Evolutionary conservation across 2,888 invertebrate species (phyloP), one percentile per base, ranked within the genome.

Genomic region (Mesorhabditis spiculigera): DNA sequence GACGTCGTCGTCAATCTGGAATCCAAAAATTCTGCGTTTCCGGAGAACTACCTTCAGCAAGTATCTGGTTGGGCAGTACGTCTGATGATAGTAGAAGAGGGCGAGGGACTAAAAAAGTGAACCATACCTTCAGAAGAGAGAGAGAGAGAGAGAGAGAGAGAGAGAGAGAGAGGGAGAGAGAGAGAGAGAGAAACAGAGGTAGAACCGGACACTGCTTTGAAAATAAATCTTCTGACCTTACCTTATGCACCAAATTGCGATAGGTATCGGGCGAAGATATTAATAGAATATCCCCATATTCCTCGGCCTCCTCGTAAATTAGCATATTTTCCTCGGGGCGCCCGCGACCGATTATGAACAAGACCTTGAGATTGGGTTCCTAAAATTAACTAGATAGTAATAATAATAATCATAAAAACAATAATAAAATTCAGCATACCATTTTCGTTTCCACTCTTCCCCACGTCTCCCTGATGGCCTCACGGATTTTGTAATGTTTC

Each of bases 1-100:
- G n/a, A 50, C 58, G n/a, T 50, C 58, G n/a, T 50, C 58, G n/a
- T 50, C 58, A 50, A 50, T 50, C 58, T 50, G 58, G n/a, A n/a
- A n/a, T n/a, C n/a, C n/a, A n/a, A n/a, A n/a, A n/a, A n/a, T n/a
- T n/a, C n/a, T n/a, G n/a, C n/a, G n/a, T n/a, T n/a, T n/a, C n/a
- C n/a, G n/a, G n/a, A n/a, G n/a, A n/a, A n/a, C n/a, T n/a, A 50
- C 58, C 58, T 50, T 50, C 2, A 50, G 58, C 58, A 50, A 50
- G n/a, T 13, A 50, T 50, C 58, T 10, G n/a, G 58, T n/a, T 3
- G 8, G 58, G 58, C 58, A 50, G n/a, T 13, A 50, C 10, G 8
- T 10, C n/a, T 50, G 10, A 50, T 50, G 58, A 50, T 50, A 50
- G n/a, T 50, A 50, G n/a, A 50, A n/a, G n/a, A 50, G 58, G 8